A percentile compares a stretch with the other conserved stretches of the same genome.
These are phyloP conservation scores for Leptocoma aspasia DNA, from an alignment of 2,113 vertebrate species.

Conservation along the genomic window DNA sequence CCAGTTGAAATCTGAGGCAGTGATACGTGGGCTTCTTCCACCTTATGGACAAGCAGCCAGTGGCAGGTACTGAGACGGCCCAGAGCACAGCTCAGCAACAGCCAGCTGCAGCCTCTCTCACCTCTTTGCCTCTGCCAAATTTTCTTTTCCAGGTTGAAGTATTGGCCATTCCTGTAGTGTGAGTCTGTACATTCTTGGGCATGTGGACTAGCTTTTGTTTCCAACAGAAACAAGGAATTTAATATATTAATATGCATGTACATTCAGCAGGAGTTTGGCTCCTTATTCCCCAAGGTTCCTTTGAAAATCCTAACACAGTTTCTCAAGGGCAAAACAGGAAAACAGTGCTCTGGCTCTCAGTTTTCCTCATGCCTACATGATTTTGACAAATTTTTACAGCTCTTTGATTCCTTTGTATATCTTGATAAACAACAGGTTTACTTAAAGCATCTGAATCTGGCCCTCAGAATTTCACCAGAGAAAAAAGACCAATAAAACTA, in stretches of 20 bases:
- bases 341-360: background rate
- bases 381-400: background rate
- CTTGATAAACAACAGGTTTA: background rate
- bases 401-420: background rate
- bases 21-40: constrained; percentile 52
- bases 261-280: background rate
- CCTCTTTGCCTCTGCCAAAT: background rate
- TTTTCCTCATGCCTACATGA: background rate
- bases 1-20: constrained; percentile 43
- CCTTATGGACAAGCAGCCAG: constrained; percentile 57
- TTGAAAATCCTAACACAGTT: background rate
- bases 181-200: background rate
- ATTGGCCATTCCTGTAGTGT: background rate
- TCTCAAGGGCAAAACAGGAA: background rate
- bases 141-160: background rate
- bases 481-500: background rate
- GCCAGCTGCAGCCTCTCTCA: constrained; percentile 14
- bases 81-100: background rate
- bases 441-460: background rate
- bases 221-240: background rate
- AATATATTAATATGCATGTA: background rate
- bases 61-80: constrained; percentile 24
- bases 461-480: background rate
- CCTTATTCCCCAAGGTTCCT: background rate
- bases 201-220: background rate